These are phyloP conservation scores for Lates japonicus DNA, from an alignment of 2,797 vertebrate species.

Conservation along the genomic window DNA sequence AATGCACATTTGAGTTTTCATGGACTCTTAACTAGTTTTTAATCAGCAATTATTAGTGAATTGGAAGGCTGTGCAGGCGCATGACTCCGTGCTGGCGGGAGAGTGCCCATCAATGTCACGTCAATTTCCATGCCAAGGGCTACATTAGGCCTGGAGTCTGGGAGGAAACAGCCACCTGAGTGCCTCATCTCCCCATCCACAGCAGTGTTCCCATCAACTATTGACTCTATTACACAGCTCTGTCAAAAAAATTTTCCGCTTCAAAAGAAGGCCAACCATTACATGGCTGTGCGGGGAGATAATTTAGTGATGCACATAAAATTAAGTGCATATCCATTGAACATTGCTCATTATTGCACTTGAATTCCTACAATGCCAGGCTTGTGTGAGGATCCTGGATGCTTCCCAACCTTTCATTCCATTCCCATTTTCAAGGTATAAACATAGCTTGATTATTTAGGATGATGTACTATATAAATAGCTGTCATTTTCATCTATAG, in stretches of 20 bases:
- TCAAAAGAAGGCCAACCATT: constrained; percentile 83
- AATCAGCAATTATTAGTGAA: constrained; percentile 95
- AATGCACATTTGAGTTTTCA: constrained; percentile 93
- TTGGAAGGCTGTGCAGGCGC: constrained; percentile 83
- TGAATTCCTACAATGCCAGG: constrained; percentile 72
- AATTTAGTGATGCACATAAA: constrained; percentile 83
- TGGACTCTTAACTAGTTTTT: constrained; percentile 95
- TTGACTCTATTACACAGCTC: constrained; percentile 84
- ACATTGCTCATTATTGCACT: constrained; percentile 82
- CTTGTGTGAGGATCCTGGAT: constrained; percentile 58
- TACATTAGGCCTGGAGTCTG: constrained; percentile 79
- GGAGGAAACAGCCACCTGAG: constrained; percentile 83
- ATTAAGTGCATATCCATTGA: constrained; percentile 81
- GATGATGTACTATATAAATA: constrained; percentile 80
- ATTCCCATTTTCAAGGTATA: constrained; percentile 69
- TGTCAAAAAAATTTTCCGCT: constrained; percentile 85
- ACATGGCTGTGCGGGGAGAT: constrained; percentile 81
- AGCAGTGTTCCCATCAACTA: constrained; percentile 81
- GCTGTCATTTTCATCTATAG: constrained; percentile 82
- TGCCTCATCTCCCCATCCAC: constrained; percentile 79
- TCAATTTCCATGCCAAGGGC: constrained; percentile 87
- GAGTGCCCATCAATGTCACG: constrained; percentile 90
- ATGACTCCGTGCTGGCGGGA: constrained; percentile 79
- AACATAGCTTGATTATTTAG: constrained; percentile 75
- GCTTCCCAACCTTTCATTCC: constrained; percentile 62